Conservation (phyloP, 2,113 vertebrate species). For the Hypomesus transpacificus region DNA sequence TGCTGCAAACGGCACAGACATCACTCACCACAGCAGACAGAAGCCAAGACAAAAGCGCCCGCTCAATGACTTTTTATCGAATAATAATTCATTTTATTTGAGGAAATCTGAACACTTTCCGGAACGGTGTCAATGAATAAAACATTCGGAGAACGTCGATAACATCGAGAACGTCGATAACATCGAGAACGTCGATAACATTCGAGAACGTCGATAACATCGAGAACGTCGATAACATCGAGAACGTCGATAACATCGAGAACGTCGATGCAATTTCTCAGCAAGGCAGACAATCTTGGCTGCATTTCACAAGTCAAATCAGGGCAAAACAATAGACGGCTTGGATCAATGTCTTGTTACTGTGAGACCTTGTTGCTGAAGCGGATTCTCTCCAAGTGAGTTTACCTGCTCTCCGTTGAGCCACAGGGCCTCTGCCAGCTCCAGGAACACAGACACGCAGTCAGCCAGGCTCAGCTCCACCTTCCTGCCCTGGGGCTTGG, state of each 20-base stretch:
- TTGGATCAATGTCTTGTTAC: too few species aligned
- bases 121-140: not conserved
- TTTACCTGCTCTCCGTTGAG: slow-evolving; percentile 89
- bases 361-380: too few species aligned
- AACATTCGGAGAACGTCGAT: not conserved
- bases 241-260: not conserved
- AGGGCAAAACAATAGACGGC: too few species aligned
- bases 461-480: slow-evolving; percentile 77
- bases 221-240: not conserved
- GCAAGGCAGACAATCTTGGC: not conserved
- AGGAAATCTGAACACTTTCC: too few species aligned
- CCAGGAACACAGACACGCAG: slow-evolving; percentile 87
- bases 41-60: not conserved
- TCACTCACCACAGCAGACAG: not conserved
- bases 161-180: not conserved
- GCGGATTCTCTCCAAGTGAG: not conserved
- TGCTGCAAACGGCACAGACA: slow-evolving; percentile 71
- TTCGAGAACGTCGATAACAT: not conserved
- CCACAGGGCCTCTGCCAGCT: slow-evolving; percentile 86
- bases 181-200: not conserved
- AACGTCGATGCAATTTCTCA: not conserved
- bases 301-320: not conserved
- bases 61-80: too few species aligned
- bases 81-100: too few species aligned
- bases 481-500: slow-evolving; percentile 78